These are phyloP conservation scores for Babylonia areolata DNA, from an alignment of 1,140 invertebrate genomes.

Conservation along the genomic window DNA sequence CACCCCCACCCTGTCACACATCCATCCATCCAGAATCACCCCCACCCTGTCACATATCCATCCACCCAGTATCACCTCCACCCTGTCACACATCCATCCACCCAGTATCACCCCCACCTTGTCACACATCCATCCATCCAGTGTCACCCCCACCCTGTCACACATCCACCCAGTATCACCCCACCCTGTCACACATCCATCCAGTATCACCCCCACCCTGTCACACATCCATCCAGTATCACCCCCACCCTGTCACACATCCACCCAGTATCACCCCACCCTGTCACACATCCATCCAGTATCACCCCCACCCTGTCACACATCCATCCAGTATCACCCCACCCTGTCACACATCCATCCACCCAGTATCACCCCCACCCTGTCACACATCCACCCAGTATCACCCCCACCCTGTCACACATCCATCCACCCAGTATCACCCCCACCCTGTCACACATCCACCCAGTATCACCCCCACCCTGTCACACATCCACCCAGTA, in stretches of 20 bases:
- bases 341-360: constrained; percentile 82
- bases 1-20: constrained; percentile 79
- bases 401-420: constrained; percentile 79
- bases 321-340: constrained; percentile 82
- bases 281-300: constrained; percentile 85
- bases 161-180: not conserved
- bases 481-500: constrained; percentile 85
- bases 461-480: too few species aligned
- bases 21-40: constrained; percentile 83
- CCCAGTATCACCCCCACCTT: constrained; percentile 81
- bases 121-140: constrained; percentile 84
- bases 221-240: too few species aligned
- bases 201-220: constrained; percentile 80
- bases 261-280: too few species aligned
- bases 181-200: constrained; percentile 82
- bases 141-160: constrained; percentile 78
- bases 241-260: not conserved
- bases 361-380: constrained; percentile 80
- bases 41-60: constrained; percentile 82
- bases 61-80: constrained; percentile 81
- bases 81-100: constrained; percentile 82
- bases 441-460: constrained; percentile 78
- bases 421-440: constrained; percentile 84
- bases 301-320: constrained; percentile 81
- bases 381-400: constrained; percentile 84